These are phyloP conservation scores for Conger conger DNA, from an alignment of 2,113 vertebrate genomes.

Conservation along the genomic window DNA sequence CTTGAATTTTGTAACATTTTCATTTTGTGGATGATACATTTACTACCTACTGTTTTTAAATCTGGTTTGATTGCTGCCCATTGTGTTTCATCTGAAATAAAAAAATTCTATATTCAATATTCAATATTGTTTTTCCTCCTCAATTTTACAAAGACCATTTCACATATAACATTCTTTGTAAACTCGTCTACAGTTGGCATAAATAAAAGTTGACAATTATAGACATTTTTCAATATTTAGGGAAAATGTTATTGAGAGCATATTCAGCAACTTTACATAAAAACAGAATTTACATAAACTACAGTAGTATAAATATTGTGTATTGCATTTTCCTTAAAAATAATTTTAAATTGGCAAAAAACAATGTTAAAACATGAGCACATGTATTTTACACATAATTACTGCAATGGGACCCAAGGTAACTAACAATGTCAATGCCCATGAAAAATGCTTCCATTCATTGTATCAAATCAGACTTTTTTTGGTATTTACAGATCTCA, in stretches of 20 bases:
- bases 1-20: too few species aligned
- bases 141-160: too few species aligned
- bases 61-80: background rate
- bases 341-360: conserved; percentile 46
- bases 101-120: too few species aligned
- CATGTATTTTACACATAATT: conserved; percentile 1
- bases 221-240: conserved; percentile 52
- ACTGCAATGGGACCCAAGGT: background rate
- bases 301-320: conserved; percentile 63
- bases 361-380: conserved; percentile 31
- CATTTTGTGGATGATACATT: too few species aligned
- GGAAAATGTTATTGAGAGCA: conserved; percentile 39
- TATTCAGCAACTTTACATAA: conserved; percentile 60
- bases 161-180: background rate
- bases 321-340: conserved; percentile 51
- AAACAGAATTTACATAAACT: conserved; percentile 68
- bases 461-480: conserved; percentile 55
- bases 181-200: conserved; percentile 32
- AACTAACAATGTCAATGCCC: conserved; percentile 39
- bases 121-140: too few species aligned
- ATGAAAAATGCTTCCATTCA: conserved; percentile 62
- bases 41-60: background rate
- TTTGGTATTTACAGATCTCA: conserved; percentile 61
- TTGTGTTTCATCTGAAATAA: background rate
- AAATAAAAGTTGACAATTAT: conserved; percentile 48